phyloP scores from a whole-genome alignment of 2,113 vertebrate species.

The Centropristis striata region DNA sequence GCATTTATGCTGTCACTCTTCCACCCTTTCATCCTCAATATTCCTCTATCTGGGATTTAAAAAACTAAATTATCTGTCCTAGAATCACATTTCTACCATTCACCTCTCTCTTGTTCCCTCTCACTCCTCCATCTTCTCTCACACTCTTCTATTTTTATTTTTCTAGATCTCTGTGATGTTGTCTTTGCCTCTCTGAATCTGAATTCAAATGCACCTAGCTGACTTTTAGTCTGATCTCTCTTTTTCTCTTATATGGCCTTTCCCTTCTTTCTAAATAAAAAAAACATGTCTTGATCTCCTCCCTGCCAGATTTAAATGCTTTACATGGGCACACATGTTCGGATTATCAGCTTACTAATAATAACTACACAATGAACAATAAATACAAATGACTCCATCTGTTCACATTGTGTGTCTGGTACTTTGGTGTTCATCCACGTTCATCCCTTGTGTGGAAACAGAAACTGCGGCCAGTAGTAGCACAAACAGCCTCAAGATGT shows the following conservation, averaged over 20 bases:
- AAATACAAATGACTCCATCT: conserved; percentile 62
- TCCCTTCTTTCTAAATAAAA: neutral
- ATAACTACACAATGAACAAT: conserved; percentile 47
- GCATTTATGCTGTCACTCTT: conserved; percentile 23
- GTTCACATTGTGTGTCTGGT: conserved; percentile 41
- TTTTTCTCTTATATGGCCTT: conserved; percentile 1
- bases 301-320: neutral
- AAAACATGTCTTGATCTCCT: neutral
- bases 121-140: conserved; percentile 47
- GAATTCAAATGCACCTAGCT: conserved; percentile 26
- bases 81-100: conserved; percentile 42
- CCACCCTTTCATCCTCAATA: conserved; percentile 40
- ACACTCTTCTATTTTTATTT: conserved; percentile 53
- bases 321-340: conserved; percentile 38
- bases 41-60: conserved; percentile 36
- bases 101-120: conserved; percentile 40
- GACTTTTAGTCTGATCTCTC: conserved; percentile 7
- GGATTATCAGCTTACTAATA: conserved; percentile 47
- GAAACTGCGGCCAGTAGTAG: conserved; percentile 4
- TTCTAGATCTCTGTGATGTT: conserved; percentile 53
- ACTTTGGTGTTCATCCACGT: conserved; percentile 19
- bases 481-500: conserved; percentile 22
- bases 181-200: conserved; percentile 32
- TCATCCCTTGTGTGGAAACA: neutral
- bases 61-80: conserved; percentile 32